Evolutionary conservation across 2,113 vertebrate species (phyloP).

Genomic region (Entelurus aequoreus): DNA sequence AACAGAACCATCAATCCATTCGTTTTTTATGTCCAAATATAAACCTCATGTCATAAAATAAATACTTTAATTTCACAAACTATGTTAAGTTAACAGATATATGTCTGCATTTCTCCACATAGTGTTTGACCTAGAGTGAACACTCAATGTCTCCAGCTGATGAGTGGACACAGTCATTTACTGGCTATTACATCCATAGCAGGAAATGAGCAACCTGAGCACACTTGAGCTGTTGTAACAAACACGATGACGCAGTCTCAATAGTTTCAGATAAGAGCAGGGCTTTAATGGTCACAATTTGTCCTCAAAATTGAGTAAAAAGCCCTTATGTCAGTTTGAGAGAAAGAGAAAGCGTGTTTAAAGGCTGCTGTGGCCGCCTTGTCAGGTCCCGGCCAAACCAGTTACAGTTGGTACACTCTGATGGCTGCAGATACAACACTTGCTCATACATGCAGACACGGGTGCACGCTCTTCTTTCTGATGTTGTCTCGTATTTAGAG

Average conservation of each 20-base stretch:
- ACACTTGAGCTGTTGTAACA: slow-evolving; percentile 31
- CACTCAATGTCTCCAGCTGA: not conserved
- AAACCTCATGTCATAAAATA: too few relatives aligned
- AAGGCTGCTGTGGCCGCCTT: not conserved
- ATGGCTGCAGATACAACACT: slow-evolving; percentile 36
- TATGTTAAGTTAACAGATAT: too few relatives aligned
- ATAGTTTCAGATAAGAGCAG: slow-evolving; percentile 33
- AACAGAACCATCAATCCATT: not conserved
- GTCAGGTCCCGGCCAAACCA: slow-evolving; percentile 33
- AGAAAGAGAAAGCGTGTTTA: slow-evolving; percentile 8
- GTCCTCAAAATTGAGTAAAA: slow-evolving; percentile 13
- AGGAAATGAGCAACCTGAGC: slow-evolving; percentile 47
- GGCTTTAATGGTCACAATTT: slow-evolving; percentile 17
- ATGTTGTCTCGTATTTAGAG: slow-evolving; percentile 48
- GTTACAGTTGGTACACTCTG: slow-evolving; percentile 29
- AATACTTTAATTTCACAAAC: too few relatives aligned
- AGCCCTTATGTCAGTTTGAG: not conserved
- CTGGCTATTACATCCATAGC: slow-evolving; percentile 21
- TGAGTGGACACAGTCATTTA: slow-evolving; percentile 21
- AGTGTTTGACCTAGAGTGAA: not conserved
- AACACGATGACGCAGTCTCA: slow-evolving; percentile 20
- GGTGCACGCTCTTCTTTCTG: slow-evolving; percentile 9
- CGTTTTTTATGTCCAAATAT: too few relatives aligned
- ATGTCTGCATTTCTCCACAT: not conserved
- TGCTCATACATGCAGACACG: slow-evolving; percentile 42